Base-by-base conservation (phyloP, 2,113 vertebrate species). In the Ginglymostoma cirratum region DNA sequence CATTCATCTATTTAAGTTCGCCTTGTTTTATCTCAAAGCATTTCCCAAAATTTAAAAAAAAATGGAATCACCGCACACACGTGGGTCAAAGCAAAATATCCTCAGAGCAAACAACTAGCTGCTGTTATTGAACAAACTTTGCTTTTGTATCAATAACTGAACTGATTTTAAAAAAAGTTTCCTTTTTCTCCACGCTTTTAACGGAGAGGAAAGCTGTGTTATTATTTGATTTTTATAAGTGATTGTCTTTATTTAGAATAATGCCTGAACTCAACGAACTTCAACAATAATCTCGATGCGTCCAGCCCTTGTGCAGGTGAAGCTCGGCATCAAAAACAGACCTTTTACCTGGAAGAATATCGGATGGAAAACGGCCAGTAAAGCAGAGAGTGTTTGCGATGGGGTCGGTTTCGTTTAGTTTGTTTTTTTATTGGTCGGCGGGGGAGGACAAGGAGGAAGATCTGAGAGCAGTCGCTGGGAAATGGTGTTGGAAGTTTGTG, bases 401-500 rank as follows among this genome's bases (percentile, higher is more conserved):
- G 89, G 34, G 72, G 23, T 72, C 70, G 27, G 7, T 72, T 27
- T 72, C 70, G 23, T 72, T 72, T 27, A 27, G 27, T 72, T 72
- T 24, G 21, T 27, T 30, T 72, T 5, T 27, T 72, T 24, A 45
- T 45, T 24, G 69, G 69, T 27, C 5, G 69, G 72, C 8, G 72
- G 72, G 8, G 72, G 27, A 10, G 8, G 55, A 61, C 6, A 61
- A 86, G 87, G 34, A 34, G 12, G 15, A 93, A 93, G 34, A 66
- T 23, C 66, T 34, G 97, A 97, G 97, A 94, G 97, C 97, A 97
- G 96, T 97, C 96, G 97, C 97, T 97, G 97, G 96, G 96, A 97
- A 96, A 97, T 97, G 97, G 97, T 96, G 96, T 97, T 97, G 97
- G 48, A 98, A 98, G 98, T 97, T 97, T 66, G 98, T 98, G 98